Base-by-base conservation (phyloP, 2,888 invertebrate genomes). In the Scrobipalpa costella region DNA sequence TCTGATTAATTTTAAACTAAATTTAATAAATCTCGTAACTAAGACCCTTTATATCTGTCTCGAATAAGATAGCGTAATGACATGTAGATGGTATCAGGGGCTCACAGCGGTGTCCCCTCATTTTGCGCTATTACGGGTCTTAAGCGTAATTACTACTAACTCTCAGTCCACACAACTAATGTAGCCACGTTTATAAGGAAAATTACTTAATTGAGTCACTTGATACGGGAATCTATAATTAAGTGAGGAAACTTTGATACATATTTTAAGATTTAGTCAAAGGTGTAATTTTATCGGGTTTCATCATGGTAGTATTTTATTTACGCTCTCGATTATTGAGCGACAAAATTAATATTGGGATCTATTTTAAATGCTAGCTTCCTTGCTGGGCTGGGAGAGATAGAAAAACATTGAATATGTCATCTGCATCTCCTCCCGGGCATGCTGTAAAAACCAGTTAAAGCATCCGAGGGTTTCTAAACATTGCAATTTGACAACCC, bases 161-260 rank as follows among this genome's bases (percentile, higher is more conserved):
- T 44, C 44, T 44, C 44, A 15, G 44, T 15, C 44, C 40, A 40
- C 40, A 44, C 44, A 44, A n/a, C 44, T 44, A 44, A 44, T 44
- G 15, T 44, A n/a, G 44, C 44, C 44, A 15, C 44, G 44, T 44
- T 27, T 44, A 44, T 44, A n/a, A 1, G 15, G 44, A 44, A 44
- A 44, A 44, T 44, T 44, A 44, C 44, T 44, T 44, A 44, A 44
- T 44, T 44, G 44, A 44, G 44, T 44, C n/a, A 44, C n/a, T 44
- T 44, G 44, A 44, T 44, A 15, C 7, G 7, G 15, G 44, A 44
- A 44, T 44, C 44, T 44, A 44, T 15, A 44, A 44, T 44, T 44
- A 44, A n/a, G 44, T 44, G 44, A n/a, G n/a, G 15, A 44, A 44
- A 15, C 44, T 7, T 15, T 15, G 44, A 44, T 44, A 2, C 44